Base-by-base conservation (phyloP, 2,888 invertebrate species). In the Clivina fossor region DNA sequence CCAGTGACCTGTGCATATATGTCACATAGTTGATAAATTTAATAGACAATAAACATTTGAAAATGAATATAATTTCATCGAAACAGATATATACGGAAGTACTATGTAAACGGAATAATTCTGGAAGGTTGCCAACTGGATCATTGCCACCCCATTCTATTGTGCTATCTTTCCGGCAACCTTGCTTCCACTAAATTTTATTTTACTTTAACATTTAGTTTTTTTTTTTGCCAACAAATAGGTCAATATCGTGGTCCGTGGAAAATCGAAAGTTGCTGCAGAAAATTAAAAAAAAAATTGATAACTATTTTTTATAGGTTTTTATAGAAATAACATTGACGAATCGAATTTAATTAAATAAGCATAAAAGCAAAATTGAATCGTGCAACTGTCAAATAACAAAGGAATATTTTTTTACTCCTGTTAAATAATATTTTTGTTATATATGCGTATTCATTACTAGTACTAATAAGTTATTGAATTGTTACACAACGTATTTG, bases 101-200 rank as follows among this genome's bases (percentile, higher is more conserved):
- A n/a, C n/a, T n/a, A n/a, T n/a, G n/a, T n/a, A 43, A 26, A 15
- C 43, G 43, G 28, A 28, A 32, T 24, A 32, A 32, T 32, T 46
- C n/a, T 46, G 46, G 46, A 9, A n/a, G 5, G 4, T 13, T 1
- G 46, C 46, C 46, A 46, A 46, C 46, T 46, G 46, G 46, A 46
- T 46, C 46, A 46, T 32, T 46, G 46, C 46, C 46, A 46, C 26
- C 32, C 32, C n/a, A 20, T 9, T 41, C 28, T 26, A n/a, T 7
- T 43, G 28, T 43, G 13, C 26, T 7, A 28, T 43, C 46, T 46
- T n/a, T 32, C 46, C 46, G 46, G 16, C 19, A 46, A 20, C 32
- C 20, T 46, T 30, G 32, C 20, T 28, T 16, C 30, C n/a, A n/a
- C n/a, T n/a, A n/a, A n/a, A 46, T 46, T 46, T 46, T 46, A 46